Conservation (phyloP, 1,140 invertebrate species). For the Leptopilina clavipes region DNA sequence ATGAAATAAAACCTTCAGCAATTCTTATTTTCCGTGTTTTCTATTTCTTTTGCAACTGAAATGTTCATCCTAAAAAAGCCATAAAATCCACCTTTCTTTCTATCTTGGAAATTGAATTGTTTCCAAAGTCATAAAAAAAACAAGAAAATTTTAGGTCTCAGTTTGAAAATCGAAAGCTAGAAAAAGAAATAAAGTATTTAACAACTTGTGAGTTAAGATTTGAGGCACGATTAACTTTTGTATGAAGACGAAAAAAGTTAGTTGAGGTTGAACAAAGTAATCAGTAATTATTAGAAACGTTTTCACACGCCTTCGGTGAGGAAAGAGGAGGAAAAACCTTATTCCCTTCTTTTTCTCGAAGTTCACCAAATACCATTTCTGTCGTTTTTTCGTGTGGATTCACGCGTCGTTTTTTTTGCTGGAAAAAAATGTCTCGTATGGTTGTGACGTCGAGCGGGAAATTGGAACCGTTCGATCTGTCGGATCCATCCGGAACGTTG, state of each 20-base stretch:
- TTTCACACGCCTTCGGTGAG: not conserved
- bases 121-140: constrained; percentile 20
- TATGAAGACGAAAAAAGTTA: not conserved
- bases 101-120: constrained; percentile 20
- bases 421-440: constrained; percentile 26
- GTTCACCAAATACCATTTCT: not conserved
- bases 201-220: not conserved
- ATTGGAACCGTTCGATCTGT: constrained; percentile 35
- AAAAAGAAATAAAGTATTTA: constrained; percentile 8
- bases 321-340: not conserved
- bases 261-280: constrained; percentile 6
- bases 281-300: constrained; percentile 24
- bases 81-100: constrained; percentile 10
- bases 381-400: constrained; percentile 9
- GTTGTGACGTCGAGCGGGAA: constrained; percentile 30
- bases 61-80: constrained; percentile 19
- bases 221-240: not conserved
- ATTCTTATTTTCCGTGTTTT: constrained; percentile 1
- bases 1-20: not conserved
- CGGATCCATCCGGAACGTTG: constrained; percentile 2
- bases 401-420: constrained; percentile 13
- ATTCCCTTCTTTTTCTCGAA: not conserved
- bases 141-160: constrained; percentile 8
- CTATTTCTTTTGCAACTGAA: not conserved
- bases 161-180: constrained; percentile 3